Evolutionary conservation across 2,888 invertebrate species (phyloP), one percentile per base, ranked within the genome.

Genomic region (Phaonia tiefii): DNA sequence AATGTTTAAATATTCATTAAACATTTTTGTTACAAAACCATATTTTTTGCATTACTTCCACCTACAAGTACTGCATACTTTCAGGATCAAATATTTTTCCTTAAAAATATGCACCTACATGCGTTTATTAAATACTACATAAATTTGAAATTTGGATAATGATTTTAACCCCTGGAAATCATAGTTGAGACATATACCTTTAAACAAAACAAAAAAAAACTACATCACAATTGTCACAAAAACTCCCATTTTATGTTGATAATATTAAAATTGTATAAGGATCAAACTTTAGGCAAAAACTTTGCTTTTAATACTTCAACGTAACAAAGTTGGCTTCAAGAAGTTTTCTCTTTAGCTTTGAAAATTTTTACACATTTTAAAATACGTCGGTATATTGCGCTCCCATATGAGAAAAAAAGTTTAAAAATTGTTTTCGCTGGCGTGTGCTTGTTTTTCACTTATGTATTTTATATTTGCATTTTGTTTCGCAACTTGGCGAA

Each of bases 391-490:
- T 31, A 31, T 31, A 8, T 31, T 5, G 3, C 31, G 31, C 74
- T 72, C 71, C 75, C 79, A 75, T 72, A 79, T 79, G 79, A 79
- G 65, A 58, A 75, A n/a, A n/a, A n/a, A 44, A 75, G 60, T 71
- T 75, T 67, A n/a, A 71, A 75, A 58, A 70, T 49, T 79, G 26
- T 39, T 66, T 67, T 67, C 8, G n/a, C n/a, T n/a, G n/a, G n/a
- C n/a, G n/a, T n/a, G 8, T 58, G 17, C 13, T 44, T 54, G 11
- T 65, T 58, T n/a, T 44, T 73, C 5, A 39, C 51, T 22, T 26
- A 56, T 46, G n/a, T n/a, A n/a, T 58, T 66, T 26, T 37, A 46
- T 60, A 17, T 5, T 37, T 60, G 26, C 25, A 25, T 17, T 65
- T 71, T 54, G 11, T 67, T 78, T 67, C 51, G 51, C 15, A 44